Conservation (phyloP, 2,888 invertebrate species). For the Mylabris sibirica region DNA sequence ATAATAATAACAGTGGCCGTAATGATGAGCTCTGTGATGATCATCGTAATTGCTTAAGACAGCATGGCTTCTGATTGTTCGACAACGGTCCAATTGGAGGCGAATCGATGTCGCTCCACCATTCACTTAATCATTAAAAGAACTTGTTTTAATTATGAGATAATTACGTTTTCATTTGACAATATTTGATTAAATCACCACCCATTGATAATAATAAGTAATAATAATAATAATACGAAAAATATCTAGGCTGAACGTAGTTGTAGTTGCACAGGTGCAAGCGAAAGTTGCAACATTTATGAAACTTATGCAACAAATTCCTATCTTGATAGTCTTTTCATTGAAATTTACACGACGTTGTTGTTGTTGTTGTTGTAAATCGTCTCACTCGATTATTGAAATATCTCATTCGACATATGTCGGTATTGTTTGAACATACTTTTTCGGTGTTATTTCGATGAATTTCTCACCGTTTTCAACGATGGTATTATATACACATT, state of each 20-base stretch:
- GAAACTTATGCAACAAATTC: not conserved
- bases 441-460: not conserved
- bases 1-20: slow-evolving; percentile 59
- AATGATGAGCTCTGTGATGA: slow-evolving; percentile 55
- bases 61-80: slow-evolving; percentile 55
- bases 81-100: not conserved
- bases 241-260: not conserved
- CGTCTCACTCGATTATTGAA: not conserved
- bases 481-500: no score
- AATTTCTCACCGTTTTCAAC: not conserved
- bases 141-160: not conserved
- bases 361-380: not conserved
- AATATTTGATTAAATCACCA: not conserved
- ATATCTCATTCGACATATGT: not conserved
- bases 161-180: not conserved
- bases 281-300: slow-evolving; percentile 1
- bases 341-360: not conserved
- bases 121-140: not conserved
- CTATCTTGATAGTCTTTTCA: slow-evolving; percentile 1
- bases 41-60: slow-evolving; percentile 54
- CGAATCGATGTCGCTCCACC: not conserved
- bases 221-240: not conserved
- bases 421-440: not conserved
- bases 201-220: not conserved
- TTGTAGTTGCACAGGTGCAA: slow-evolving; percentile 2